Evolutionary conservation across 2,888 invertebrate species (phyloP).

Genomic region (Macropis europaea): DNA sequence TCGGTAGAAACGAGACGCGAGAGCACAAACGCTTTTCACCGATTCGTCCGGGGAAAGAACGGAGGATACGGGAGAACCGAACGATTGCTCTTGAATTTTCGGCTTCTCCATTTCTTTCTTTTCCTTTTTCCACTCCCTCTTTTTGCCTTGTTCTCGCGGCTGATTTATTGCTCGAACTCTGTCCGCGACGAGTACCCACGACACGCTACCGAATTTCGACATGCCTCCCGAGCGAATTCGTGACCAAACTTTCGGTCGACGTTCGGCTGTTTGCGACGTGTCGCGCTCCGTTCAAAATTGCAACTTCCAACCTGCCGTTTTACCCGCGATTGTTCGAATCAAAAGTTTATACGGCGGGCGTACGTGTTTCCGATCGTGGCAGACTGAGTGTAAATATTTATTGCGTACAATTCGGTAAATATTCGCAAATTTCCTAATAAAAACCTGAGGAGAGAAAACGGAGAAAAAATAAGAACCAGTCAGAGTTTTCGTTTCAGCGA

Average conservation of each 20-base stretch:
- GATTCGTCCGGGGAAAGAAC: slow-evolving; percentile 25
- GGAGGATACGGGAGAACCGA: slow-evolving; percentile 7
- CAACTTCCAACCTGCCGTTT: too few species aligned
- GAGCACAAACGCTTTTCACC: background rate
- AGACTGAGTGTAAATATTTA: background rate
- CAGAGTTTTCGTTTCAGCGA: background rate
- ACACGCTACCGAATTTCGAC: too few species aligned
- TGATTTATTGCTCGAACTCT: background rate
- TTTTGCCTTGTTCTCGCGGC: background rate
- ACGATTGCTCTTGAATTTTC: background rate
- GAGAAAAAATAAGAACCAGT: background rate
- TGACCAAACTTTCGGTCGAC: too few species aligned
- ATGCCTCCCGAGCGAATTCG: too few species aligned
- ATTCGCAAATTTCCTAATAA: background rate
- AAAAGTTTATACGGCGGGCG: background rate
- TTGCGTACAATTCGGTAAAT: background rate
- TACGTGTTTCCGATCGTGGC: too few species aligned
- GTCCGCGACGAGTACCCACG: too few species aligned
- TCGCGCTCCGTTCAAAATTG: too few species aligned
- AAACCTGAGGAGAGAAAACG: background rate
- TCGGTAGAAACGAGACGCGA: slow-evolving; percentile 9
- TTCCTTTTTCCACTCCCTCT: too few species aligned
- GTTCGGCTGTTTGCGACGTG: too few species aligned
- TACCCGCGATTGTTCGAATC: too few species aligned
- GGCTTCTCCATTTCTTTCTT: background rate